Evolutionary conservation across 2,888 invertebrate genomes (phyloP).

Genomic region (Hecatera dysodea): DNA sequence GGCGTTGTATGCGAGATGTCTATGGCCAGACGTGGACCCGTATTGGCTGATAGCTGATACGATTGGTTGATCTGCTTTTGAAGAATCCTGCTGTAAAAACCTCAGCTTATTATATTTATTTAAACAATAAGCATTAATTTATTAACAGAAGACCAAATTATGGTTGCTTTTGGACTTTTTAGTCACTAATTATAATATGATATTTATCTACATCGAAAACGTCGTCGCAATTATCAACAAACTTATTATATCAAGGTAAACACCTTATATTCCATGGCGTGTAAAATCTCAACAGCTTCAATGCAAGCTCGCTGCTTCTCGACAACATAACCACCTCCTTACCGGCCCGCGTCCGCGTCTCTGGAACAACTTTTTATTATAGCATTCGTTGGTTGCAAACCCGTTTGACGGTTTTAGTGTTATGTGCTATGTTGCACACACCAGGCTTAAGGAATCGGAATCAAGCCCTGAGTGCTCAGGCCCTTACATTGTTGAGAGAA

Average conservation of each 20-base stretch:
- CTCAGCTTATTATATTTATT: too few relatives aligned
- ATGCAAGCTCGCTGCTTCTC: slow-evolving; percentile 47
- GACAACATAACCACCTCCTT: slow-evolving; percentile 45
- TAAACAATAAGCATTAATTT: too few relatives aligned
- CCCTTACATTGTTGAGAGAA: slow-evolving; percentile 48
- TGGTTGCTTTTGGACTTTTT: background rate
- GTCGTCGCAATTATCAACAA: background rate
- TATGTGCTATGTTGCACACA: slow-evolving; percentile 77
- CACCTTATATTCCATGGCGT: background rate
- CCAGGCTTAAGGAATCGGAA: slow-evolving; percentile 77
- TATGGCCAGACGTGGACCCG: too few relatives aligned
- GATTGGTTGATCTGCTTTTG: background rate
- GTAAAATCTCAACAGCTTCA: slow-evolving; percentile 1
- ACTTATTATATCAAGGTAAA: background rate
- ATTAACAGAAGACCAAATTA: background rate
- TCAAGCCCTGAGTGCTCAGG: slow-evolving; percentile 48
- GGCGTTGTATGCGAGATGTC: background rate
- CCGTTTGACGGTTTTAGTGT: slow-evolving; percentile 85
- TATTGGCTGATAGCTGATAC: background rate
- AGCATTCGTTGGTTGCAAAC: slow-evolving; percentile 84
- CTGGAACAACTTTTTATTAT: slow-evolving; percentile 85
- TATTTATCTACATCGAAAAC: background rate
- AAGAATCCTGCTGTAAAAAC: background rate
- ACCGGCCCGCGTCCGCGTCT: slow-evolving; percentile 69
- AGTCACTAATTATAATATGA: too few relatives aligned